These are phyloP conservation scores for Anoplolepis gracilipes DNA, from an alignment of 1,140 invertebrate species.

Conservation along the genomic window DNA sequence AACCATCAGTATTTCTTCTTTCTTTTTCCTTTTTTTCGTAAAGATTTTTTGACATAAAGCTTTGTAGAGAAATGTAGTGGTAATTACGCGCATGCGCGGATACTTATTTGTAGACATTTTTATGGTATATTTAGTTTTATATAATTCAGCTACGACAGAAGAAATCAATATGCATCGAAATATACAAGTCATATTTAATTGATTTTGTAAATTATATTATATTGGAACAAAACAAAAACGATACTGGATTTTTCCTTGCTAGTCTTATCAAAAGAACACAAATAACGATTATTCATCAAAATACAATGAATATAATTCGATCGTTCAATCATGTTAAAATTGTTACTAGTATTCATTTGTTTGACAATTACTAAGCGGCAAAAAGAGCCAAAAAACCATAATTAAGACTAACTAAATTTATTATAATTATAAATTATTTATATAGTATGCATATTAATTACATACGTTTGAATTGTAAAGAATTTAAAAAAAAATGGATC, in stretches of 20 bases:
- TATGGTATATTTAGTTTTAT: slow-evolving; percentile 61
- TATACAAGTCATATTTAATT: slow-evolving; percentile 36
- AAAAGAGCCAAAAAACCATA: too few relatives aligned
- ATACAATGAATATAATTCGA: background rate
- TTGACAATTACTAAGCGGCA: too few relatives aligned
- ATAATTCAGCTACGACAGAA: slow-evolving; percentile 9
- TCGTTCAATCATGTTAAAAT: background rate
- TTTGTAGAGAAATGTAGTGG: slow-evolving; percentile 49
- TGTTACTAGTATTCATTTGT: slow-evolving; percentile 19
- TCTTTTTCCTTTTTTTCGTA: slow-evolving; percentile 66
- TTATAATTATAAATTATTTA: too few relatives aligned
- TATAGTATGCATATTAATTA: too few relatives aligned
- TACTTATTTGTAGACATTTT: slow-evolving; percentile 63
- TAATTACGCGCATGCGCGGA: slow-evolving; percentile 8
- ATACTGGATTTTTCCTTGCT: slow-evolving; percentile 22
- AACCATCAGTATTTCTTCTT: slow-evolving; percentile 80
- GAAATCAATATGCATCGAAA: slow-evolving; percentile 18
- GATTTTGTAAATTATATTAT: slow-evolving; percentile 25
- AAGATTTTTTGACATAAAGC: slow-evolving; percentile 25
- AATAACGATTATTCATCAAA: background rate
- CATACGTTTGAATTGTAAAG: too few relatives aligned
- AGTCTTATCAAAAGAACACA: background rate
- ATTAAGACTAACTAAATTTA: too few relatives aligned
- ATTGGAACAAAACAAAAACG: too few relatives aligned
- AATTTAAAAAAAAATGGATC: too few relatives aligned